These are phyloP conservation scores for Hypotaenidia okinawae DNA, from an alignment of 2,797 vertebrate species.

Conservation along the genomic window DNA sequence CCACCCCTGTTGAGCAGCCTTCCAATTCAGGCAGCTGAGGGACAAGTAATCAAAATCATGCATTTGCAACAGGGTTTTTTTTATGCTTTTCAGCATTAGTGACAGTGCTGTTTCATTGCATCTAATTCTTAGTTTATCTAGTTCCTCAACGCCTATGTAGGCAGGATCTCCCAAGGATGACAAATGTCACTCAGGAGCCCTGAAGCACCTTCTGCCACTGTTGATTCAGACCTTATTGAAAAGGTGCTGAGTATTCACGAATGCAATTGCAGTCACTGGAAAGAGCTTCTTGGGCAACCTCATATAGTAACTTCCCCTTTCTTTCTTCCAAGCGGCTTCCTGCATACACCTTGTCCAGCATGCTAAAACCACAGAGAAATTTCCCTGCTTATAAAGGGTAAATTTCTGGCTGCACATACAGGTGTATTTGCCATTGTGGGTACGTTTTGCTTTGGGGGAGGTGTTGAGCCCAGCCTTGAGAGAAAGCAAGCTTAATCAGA, in stretches of 20 bases:
- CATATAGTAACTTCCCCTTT: neutral
- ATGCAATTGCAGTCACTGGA: neutral
- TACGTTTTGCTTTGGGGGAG: neutral
- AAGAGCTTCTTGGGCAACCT: neutral
- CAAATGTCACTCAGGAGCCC: neutral
- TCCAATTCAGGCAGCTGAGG: neutral
- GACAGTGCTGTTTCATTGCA: neutral
- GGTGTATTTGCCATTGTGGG: neutral
- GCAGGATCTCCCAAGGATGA: neutral
- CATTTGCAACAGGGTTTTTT: neutral
- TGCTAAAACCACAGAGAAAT: neutral
- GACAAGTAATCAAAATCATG: neutral
- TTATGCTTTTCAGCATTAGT: neutral
- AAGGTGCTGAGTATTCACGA: neutral
- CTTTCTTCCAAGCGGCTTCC: neutral
- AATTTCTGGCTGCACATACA: neutral
- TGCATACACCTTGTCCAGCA: neutral
- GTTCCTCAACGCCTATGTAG: fast-evolving
- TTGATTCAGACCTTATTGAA: neutral
- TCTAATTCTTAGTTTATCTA: neutral
- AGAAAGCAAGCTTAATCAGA: neutral
- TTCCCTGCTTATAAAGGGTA: neutral
- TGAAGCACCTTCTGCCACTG: neutral
- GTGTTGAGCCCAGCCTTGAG: neutral
- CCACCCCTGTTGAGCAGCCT: neutral